Evolutionary conservation across 2,797 vertebrate species (phyloP), one percentile per base, ranked within the genome.

Genomic region (Prionace glauca): DNA sequence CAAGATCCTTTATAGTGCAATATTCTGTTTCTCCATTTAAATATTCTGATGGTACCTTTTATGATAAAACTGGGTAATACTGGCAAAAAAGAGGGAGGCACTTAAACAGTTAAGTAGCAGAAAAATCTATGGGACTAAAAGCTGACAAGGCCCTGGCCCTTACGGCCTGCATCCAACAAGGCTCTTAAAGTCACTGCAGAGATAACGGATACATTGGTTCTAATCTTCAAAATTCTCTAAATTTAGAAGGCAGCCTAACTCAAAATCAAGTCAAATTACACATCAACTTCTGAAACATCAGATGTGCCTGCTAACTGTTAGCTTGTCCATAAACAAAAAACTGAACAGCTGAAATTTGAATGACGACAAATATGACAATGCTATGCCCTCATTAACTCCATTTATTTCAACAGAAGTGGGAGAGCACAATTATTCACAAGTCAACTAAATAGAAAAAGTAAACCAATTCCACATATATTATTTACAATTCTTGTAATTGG

Each of bases 401-500:
- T 95, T 95, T 74, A 95, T 95, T 95, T 95, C 93, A 92, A 92
- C 65, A 77, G 69, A 77, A 95, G 93, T 95, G 93, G 50, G 93
- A 77, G 93, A 95, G 71, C 69, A 77, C 93, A 95, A 72, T 74
- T 95, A 72, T 95, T 95, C 69, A 95, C 69, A 77, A 98, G 98
- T 98, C 97, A 97, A 97, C 97, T 97, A 98, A 98, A 99, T 98
- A 98, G 98, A 98, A 98, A 97, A 97, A 97, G 96, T 95, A 81
- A 97, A 97, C 97, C 96, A 98, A 91, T 96, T 96, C 71, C 71
- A 95, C 93, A 95, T 95, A 91, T 91, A 96, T 97, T 98, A 98
- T 99, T 98, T 99, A 99, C 98, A 99, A 97, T 98, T 97, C 98
- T 97, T 96, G 97, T 98, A 98, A 98, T 97, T 97, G 97, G 94